phyloP scores from a whole-genome alignment of 2,113 vertebrate species.

The Phrynocephalus versicolor region DNA sequence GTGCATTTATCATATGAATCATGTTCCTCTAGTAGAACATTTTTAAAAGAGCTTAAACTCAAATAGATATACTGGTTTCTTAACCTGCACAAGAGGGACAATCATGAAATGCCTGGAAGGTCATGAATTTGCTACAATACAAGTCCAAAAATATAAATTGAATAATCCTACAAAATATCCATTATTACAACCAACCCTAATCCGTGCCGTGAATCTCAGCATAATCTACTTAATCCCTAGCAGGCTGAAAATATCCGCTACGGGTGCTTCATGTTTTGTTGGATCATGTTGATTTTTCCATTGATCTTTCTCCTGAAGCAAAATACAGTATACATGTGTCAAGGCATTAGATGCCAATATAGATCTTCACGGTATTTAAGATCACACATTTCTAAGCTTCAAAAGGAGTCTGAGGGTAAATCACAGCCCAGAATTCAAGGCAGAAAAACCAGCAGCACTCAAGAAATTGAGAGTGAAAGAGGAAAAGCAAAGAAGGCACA shows the following conservation, averaged over 20 bases:
- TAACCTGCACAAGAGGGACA: neutral
- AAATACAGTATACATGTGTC: slow-evolving; percentile 56
- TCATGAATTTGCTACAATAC: slow-evolving; percentile 22
- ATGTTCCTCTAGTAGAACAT: neutral
- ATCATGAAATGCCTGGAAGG: slow-evolving; percentile 27
- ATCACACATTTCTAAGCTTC: slow-evolving; percentile 46
- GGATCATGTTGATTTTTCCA: slow-evolving; percentile 59
- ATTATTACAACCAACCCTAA: slow-evolving; percentile 62
- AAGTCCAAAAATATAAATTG: slow-evolving; percentile 45
- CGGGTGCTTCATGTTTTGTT: slow-evolving; percentile 42
- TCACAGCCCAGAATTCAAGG: slow-evolving; percentile 43
- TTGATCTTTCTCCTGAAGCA: slow-evolving; percentile 41
- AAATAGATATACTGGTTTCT: neutral
- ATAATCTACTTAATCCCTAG: slow-evolving; percentile 60
- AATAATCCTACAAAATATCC: slow-evolving; percentile 55
- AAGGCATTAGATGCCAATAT: slow-evolving; percentile 42
- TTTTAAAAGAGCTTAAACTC: neutral
- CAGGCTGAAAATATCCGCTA: slow-evolving; percentile 58
- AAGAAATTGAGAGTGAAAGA: slow-evolving; percentile 28
- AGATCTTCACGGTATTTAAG: slow-evolving; percentile 39
- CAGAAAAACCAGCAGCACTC: slow-evolving; percentile 39
- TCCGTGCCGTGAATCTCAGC: slow-evolving; percentile 58
- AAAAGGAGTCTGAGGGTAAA: slow-evolving; percentile 36
- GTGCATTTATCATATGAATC: neutral
- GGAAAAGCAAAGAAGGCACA: neutral